These are phyloP conservation scores for Gallinago nigripennis DNA, from an alignment of 2,797 vertebrate genomes.

Conservation along the genomic window DNA sequence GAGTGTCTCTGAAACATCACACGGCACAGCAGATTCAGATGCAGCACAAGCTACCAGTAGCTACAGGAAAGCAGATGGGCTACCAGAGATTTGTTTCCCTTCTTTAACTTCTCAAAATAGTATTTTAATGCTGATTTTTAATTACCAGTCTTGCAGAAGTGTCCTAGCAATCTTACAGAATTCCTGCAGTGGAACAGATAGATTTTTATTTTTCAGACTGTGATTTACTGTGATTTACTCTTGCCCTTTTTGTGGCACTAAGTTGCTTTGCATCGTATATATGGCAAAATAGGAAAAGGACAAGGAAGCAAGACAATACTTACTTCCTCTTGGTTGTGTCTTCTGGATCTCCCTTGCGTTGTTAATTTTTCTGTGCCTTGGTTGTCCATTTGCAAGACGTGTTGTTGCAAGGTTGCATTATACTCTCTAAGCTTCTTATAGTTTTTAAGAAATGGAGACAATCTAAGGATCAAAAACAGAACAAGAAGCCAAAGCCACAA, in stretches of 20 bases:
- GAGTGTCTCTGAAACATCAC: slow-evolving; percentile 5
- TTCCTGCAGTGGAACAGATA: not conserved
- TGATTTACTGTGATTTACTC: not conserved
- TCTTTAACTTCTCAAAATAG: not conserved
- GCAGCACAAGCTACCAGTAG: not conserved
- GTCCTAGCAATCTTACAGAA: not conserved
- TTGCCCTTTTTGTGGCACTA: not conserved
- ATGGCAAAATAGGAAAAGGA: not conserved
- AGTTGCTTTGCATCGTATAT: not conserved
- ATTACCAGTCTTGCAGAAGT: not conserved
- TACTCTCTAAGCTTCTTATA: not conserved
- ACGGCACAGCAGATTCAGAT: not conserved
- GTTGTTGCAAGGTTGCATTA: not conserved
- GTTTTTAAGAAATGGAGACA: not conserved
- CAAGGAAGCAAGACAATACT: not conserved
- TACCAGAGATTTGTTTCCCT: not conserved
- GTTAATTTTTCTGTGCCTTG: not conserved
- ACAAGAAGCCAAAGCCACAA: not conserved
- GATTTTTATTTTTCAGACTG: not conserved
- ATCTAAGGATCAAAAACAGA: not conserved
- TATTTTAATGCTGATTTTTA: not conserved
- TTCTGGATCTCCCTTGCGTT: not conserved
- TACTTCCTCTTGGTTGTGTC: not conserved
- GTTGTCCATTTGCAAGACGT: not conserved
- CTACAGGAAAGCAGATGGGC: not conserved